A percentile compares a stretch with the other conserved stretches of the same genome.
Conservation (phyloP, 2,888 invertebrate species). For the Temnothorax rugatulus region DNA sequence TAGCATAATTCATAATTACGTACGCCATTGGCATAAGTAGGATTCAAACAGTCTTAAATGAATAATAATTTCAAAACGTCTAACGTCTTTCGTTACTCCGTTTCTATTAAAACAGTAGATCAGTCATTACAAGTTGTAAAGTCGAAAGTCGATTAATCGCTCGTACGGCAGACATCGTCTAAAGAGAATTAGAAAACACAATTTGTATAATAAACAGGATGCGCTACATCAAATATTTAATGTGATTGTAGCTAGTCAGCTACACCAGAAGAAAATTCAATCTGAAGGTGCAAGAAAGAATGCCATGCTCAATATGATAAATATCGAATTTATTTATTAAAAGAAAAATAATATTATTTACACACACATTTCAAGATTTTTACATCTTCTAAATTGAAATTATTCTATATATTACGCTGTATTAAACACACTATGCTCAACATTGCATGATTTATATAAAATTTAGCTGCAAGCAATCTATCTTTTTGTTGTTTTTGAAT, state of each 20-base stretch:
- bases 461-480: constrained; percentile 59
- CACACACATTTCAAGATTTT: constrained; percentile 40
- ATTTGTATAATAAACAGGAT: constrained; percentile 63
- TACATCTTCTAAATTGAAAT: constrained; percentile 59
- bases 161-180: background rate
- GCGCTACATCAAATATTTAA: constrained; percentile 76
- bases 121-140: background rate
- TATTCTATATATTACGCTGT: constrained; percentile 53
- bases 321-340: constrained; percentile 27
- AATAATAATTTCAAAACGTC: background rate
- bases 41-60: constrained; percentile 12
- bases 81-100: background rate
- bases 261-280: constrained; percentile 65
- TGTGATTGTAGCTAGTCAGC: constrained; percentile 78
- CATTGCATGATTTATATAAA: constrained; percentile 45
- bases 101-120: background rate
- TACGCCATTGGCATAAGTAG: background rate
- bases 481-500: constrained; percentile 60
- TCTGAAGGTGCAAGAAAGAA: constrained; percentile 75
- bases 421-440: constrained; percentile 45
- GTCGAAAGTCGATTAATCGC: constrained; percentile 20
- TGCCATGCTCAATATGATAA: constrained; percentile 68
- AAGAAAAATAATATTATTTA: constrained; percentile 30
- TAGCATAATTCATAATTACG: background rate
- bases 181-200: constrained; percentile 26